A percentile compares a stretch with the other conserved stretches of the same genome.
Evolutionary conservation across 2,113 vertebrate species (phyloP).

Genomic region (Choloepus hoffmanni): DNA sequence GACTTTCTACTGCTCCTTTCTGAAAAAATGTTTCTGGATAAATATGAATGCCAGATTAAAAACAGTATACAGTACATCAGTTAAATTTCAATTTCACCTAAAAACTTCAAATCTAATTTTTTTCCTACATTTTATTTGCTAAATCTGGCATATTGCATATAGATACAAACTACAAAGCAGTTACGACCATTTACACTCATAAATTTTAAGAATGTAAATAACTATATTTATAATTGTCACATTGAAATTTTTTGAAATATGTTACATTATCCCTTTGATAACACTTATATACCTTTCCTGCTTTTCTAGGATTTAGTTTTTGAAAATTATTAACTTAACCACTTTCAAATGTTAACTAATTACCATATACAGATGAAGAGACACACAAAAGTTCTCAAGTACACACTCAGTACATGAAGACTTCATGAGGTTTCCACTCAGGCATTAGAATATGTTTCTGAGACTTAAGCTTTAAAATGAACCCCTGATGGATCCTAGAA

Average conservation of each 20-base stretch:
- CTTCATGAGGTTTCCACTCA: background rate
- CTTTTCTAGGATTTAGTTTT: background rate
- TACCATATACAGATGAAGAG: background rate
- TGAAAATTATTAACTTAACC: background rate
- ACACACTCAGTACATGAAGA: background rate
- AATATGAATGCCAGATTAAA: too few species aligned
- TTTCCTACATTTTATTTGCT: background rate
- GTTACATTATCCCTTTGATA: background rate
- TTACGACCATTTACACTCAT: background rate
- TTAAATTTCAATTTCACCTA: constrained; percentile 42
- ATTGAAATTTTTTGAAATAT: background rate
- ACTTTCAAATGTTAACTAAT: background rate
- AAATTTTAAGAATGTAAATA: background rate
- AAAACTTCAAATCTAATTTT: background rate
- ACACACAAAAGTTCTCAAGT: background rate
- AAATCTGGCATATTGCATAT: background rate
- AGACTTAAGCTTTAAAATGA: constrained; percentile 34
- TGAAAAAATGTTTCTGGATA: too few species aligned
- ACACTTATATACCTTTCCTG: background rate
- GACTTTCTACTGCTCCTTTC: constrained; percentile 62
- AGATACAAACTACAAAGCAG: background rate
- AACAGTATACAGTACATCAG: background rate
- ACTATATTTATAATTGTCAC: background rate
- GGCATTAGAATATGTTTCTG: background rate
- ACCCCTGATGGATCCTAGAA: background rate